Evolutionary conservation across 2,797 vertebrate species (phyloP), one percentile per base, ranked within the genome.

Genomic region (Amazonetta brasiliensis): DNA sequence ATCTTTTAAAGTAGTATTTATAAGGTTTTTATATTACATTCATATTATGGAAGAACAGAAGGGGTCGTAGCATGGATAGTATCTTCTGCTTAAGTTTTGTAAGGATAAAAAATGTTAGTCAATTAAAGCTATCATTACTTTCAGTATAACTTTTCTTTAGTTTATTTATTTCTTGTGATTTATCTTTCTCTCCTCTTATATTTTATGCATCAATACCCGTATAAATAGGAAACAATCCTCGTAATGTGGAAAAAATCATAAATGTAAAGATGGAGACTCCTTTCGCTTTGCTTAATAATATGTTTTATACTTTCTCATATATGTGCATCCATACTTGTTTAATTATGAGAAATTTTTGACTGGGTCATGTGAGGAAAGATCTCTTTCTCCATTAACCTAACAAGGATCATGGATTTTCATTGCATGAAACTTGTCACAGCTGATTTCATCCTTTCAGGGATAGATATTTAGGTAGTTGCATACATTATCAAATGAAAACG

Each of bases 201-300:
- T 19, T 75, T 78, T 54, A 25, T 77, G 78, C 82, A 75, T 63
- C 75, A 50, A 0, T 80, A 44, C n/a, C 41, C 68, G 12, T 46
- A 30, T 76, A 79, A 93, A 72, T 58, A 87, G 48, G 50, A 89
- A 62, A 28, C 54, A 73, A 86, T 84, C 63, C 56, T 67, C 92
- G 28, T 90, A 88, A 90, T 77, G 37, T 44, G 67, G 63, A 64
- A 43, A 60, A 86, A 92, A 55, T 73, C 26, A 6, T 6, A 37
- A 73, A 35, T 58, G 12, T 87, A 54, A 89, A 58, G 22, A 69
- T 92, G 74, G 55, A 71, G 91, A 39, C 26, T 75, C 19, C 16
- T 73, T 85, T 85, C 12, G 9, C 56, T 84, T 76, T 67, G 67
- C 31, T 73, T 71, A 26, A 30, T 62, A 67, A 13, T 58, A 6